These are phyloP conservation scores for Corythaeola cristata DNA, from an alignment of 2,113 vertebrate species.

Conservation along the genomic window DNA sequence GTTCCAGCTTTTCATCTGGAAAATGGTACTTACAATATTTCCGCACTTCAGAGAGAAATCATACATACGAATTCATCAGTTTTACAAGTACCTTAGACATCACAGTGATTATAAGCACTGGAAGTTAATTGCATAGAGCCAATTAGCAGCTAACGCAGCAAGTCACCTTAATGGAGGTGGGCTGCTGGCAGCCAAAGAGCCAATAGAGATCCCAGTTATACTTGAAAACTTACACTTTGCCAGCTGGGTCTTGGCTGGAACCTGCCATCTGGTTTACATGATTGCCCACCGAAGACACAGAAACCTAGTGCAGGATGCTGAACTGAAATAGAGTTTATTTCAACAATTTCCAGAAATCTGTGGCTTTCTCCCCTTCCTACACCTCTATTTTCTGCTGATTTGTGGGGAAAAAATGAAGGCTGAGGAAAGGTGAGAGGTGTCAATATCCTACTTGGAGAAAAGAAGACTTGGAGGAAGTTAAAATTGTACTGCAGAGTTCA, in stretches of 20 bases:
- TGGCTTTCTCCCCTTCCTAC: neutral
- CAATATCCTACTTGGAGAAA: neutral
- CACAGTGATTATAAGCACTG: neutral
- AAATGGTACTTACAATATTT: neutral
- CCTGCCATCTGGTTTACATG: neutral
- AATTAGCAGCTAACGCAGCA: slow-evolving; percentile 28
- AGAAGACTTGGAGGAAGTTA: neutral
- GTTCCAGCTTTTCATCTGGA: neutral
- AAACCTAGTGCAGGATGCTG: neutral
- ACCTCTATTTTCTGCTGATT: neutral
- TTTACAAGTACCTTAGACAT: slow-evolving; percentile 1
- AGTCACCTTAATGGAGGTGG: neutral
- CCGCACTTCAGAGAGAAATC: neutral
- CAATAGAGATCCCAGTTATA: neutral
- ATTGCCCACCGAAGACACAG: neutral
- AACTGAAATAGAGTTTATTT: neutral
- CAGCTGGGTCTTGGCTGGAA: neutral
- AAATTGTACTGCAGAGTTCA: neutral
- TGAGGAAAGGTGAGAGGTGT: neutral
- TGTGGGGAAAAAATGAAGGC: neutral
- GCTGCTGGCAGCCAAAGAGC: neutral
- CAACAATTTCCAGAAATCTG: neutral
- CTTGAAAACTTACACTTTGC: neutral
- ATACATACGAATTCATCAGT: neutral
- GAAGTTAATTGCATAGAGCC: neutral